Evolutionary conservation across 2,113 vertebrate species (phyloP).

Genomic region (Vidua macroura): DNA sequence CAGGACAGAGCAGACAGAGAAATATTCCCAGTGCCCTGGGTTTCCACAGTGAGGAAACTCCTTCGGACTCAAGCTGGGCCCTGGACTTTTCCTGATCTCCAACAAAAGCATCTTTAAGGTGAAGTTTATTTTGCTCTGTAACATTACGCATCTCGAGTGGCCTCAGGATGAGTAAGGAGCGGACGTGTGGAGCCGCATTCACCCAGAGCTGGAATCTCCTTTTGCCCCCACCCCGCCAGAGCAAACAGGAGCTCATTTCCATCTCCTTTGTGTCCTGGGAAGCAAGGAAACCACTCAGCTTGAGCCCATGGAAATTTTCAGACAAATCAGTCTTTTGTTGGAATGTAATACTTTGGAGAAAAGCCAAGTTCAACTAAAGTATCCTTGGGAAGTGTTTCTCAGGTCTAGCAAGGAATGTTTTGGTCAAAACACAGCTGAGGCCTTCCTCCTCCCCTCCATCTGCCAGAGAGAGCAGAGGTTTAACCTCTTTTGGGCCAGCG

Average conservation of each 20-base stretch:
- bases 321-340: not conserved
- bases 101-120: not conserved
- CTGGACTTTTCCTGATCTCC: not conserved
- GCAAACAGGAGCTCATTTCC: not conserved
- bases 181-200: not conserved
- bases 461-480: not conserved
- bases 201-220: not conserved
- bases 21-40: too few species aligned
- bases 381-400: not conserved
- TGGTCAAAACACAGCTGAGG: not conserved
- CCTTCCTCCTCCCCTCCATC: not conserved
- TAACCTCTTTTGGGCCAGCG: not conserved
- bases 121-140: not conserved
- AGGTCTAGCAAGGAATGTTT: not conserved
- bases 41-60: not conserved
- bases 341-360: not conserved
- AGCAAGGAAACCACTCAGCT: not conserved
- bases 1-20: too few species aligned
- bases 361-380: not conserved
- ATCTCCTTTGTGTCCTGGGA: not conserved
- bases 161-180: slow-evolving; percentile 13
- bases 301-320: not conserved
- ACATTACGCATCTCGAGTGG: not conserved
- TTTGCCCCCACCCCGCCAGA: accelerated
- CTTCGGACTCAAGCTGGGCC: not conserved